Base-by-base conservation (phyloP, 2,113 vertebrate genomes). In the Channa maculata region DNA sequence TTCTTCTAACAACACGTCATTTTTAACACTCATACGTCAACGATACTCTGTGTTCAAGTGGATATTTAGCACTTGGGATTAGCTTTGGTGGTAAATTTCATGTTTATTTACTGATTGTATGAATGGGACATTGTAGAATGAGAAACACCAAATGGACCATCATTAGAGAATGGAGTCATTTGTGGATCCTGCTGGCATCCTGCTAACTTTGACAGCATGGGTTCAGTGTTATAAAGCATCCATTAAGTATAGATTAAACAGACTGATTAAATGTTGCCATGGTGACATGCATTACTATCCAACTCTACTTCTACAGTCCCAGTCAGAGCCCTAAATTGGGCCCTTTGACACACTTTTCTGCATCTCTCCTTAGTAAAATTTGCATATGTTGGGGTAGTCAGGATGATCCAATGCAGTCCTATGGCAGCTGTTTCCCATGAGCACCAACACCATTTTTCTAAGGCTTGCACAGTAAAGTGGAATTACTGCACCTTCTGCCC, bases 151-250 rank as follows among this genome's bases (percentile, higher is more conserved):
- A 92, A 85, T 83, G 70, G 49, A 71, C 44, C 4, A 53, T 72
- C 81, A 87, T 91, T 92, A 88, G 8, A 52, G n/a, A 73, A 58
- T 80, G 41, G 34, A 74, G 78, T 54, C 54, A 62, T 82, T 80
- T 82, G 68, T 63, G 68, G 24, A 44, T 79, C 24, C 24, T 24
- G 66, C 65, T 61, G 48, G 60, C 61, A n/a, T 83, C 53, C 76
- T 77, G 43, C 81, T 84, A 74, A 38, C 72, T 92, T 81, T 66
- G 73, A 79, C 80, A 69, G 85, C 82, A 77, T 77, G 65, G 72
- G 85, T 86, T 74, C 63, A 84, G 83, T 79, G 87, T 81, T 87
- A 68, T 77, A 78, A 53, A 90, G 65, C 72, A 68, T 73, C 61
- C 44, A 71, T 79, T 71, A 77, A 71, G 76, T 8, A 80, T 66